Evolutionary conservation across 1,140 invertebrate species (phyloP), one percentile per base, ranked within the genome.

Genomic region (Bombyx mandarina): DNA sequence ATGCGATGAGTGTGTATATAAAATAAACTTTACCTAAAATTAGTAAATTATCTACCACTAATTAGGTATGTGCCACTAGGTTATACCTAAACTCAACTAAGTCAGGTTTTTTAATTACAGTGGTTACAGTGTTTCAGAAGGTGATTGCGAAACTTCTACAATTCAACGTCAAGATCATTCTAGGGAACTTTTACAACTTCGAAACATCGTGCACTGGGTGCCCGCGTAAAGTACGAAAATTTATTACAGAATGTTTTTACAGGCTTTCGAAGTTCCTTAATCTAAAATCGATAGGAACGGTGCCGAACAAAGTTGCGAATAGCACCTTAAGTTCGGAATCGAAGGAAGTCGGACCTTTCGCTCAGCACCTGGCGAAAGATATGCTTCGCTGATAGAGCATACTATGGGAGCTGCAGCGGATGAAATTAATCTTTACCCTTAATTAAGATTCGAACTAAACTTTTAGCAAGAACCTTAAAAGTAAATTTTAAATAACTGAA

Each of bases 281-380:
- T 84, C 82, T 86, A 75, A 84, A 86, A 86, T 86, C 82, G 79
- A 86, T 86, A 72, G 73, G 67, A 80, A 80, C 79, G 78, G 75
- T 76, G 78, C 67, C 63, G 73, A 77, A 76, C 70, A 73, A 82
- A 86, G 67, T 84, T 80, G 73, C 71, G 78, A 84, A 78, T 82
- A 73, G 75, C 79, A 79, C 77, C 69, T 75, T 79, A 77, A 82
- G 76, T 82, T 78, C 43, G 68, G 62, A 75, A 75, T 71, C 68
- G 68, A 77, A 77, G 78, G 74, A 78, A 82, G 73, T 79, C 74
- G 70, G 66, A 79, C 77, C 70, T 73, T 77, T 76, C 73, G 66
- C 59, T 73, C 74, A 69, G 77, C 82, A 86, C 80, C 82, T 86
- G 79, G 75, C 68, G 51, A 71, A 73, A 71, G 72, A 82, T 80